These are phyloP conservation scores for Diplosoma virens DNA, from an alignment of 23 tunicate genomes.

Conservation along the genomic window DNA sequence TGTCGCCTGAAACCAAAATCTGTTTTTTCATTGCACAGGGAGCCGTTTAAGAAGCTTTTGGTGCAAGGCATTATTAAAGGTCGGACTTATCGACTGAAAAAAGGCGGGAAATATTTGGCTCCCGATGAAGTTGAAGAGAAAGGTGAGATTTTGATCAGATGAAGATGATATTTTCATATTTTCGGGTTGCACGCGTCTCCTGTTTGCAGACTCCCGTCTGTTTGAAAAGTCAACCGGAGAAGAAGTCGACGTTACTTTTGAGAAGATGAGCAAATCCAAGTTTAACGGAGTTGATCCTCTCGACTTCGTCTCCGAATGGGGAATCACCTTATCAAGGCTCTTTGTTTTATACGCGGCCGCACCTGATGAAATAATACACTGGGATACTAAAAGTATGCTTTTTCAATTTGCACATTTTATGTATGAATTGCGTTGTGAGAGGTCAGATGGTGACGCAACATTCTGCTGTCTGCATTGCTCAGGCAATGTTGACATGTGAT, in stretches of 20 bases:
- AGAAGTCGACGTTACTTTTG: slow-evolving; percentile 55
- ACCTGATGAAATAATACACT: slow-evolving; percentile 73
- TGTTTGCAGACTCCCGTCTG: not conserved
- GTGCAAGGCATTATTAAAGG: slow-evolving; percentile 91
- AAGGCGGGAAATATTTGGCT: slow-evolving; percentile 59
- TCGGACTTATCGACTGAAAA: slow-evolving; percentile 49
- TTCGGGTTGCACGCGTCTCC: no score
- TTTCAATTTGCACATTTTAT: no score
- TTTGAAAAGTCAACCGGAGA: slow-evolving; percentile 27
- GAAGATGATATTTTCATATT: no score
- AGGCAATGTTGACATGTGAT: no score
- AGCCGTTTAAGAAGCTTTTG: slow-evolving; percentile 78
- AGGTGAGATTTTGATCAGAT: no score
- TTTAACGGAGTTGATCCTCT: slow-evolving; percentile 87
- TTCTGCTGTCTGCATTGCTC: no score
- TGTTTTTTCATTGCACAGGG: no score
- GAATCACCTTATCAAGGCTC: slow-evolving; percentile 72
- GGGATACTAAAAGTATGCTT: slow-evolving; percentile 74
- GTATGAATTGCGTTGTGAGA: not conserved
- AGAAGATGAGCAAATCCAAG: slow-evolving; percentile 91
- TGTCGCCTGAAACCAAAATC: no score
- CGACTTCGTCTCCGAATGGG: slow-evolving; percentile 88
- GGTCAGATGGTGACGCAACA: no score
- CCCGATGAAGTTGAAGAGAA: slow-evolving; percentile 47
- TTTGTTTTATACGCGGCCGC: slow-evolving; percentile 90